phyloP scores from a whole-genome alignment of 2,113 vertebrate species.

The Thalassoma bifasciatum region DNA sequence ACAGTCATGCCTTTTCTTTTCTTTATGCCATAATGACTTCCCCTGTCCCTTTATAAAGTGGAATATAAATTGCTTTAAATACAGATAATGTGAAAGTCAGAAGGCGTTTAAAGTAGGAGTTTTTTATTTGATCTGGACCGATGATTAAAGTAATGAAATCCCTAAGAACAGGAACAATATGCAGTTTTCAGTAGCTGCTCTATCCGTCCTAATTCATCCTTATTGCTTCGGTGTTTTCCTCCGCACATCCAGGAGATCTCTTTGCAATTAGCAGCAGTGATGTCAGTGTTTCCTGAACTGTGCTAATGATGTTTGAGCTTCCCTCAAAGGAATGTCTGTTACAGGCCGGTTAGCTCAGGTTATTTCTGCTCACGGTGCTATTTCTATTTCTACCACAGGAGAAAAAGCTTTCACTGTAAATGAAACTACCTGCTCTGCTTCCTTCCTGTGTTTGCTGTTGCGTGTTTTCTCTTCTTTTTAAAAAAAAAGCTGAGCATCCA shows the following conservation, averaged over 20 bases:
- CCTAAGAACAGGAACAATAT: background rate
- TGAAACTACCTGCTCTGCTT: background rate
- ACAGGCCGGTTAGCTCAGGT: background rate
- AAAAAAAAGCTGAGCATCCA: background rate
- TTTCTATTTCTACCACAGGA: slow-evolving; percentile 1
- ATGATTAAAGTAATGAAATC: slow-evolving; percentile 13
- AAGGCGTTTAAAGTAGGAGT: background rate
- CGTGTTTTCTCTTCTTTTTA: background rate
- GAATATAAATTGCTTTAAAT: slow-evolving; percentile 9
- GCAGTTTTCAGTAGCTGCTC: background rate
- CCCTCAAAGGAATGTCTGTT: background rate
- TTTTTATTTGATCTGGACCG: background rate
- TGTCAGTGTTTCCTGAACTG: slow-evolving; percentile 6
- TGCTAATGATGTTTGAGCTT: slow-evolving; percentile 33
- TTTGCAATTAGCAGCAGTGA: slow-evolving; percentile 24
- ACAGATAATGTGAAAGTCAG: slow-evolving; percentile 22
- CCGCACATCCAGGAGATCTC: slow-evolving; percentile 11
- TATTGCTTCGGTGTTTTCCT: background rate
- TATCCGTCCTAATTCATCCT: slow-evolving; percentile 4
- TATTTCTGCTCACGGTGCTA: slow-evolving; percentile 12
- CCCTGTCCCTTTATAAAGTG: background rate
- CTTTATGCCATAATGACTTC: background rate
- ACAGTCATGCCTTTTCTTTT: background rate
- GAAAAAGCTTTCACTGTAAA: background rate
- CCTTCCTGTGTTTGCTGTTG: background rate